Evolutionary conservation across 2,113 vertebrate genomes (phyloP).

Genomic region (Passerina amoena): DNA sequence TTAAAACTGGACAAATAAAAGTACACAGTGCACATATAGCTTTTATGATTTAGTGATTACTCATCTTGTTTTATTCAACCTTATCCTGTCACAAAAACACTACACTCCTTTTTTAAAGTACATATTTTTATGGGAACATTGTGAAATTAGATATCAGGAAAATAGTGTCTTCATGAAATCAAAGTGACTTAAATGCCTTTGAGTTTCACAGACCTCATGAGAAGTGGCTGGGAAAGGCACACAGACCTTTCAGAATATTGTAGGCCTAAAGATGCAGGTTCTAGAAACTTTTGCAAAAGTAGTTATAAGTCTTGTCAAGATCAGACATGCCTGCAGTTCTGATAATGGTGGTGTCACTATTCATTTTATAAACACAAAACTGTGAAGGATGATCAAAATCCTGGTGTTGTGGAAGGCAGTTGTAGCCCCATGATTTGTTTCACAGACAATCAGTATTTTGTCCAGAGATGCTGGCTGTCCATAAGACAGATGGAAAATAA

Average conservation of each 20-base stretch:
- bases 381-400: not conserved
- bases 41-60: not conserved
- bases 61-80: not conserved
- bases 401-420: not conserved
- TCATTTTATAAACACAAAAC: not conserved
- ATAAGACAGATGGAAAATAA: not conserved
- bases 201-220: not conserved
- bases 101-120: not conserved
- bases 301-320: not conserved
- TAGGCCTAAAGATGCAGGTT: not conserved
- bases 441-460: not conserved
- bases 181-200: not conserved
- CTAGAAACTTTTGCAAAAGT: not conserved
- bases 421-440: not conserved
- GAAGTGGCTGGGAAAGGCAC: not conserved
- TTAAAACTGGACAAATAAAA: not conserved
- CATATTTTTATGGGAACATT: not conserved
- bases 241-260: not conserved
- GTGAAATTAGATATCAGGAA: not conserved
- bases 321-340: not conserved
- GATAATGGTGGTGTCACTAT: not conserved
- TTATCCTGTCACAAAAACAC: not conserved
- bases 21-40: fast-evolving
- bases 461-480: not conserved
- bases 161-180: not conserved